Base-by-base conservation (phyloP, 2,797 vertebrate species). In the Xyrichtys novacula region DNA sequence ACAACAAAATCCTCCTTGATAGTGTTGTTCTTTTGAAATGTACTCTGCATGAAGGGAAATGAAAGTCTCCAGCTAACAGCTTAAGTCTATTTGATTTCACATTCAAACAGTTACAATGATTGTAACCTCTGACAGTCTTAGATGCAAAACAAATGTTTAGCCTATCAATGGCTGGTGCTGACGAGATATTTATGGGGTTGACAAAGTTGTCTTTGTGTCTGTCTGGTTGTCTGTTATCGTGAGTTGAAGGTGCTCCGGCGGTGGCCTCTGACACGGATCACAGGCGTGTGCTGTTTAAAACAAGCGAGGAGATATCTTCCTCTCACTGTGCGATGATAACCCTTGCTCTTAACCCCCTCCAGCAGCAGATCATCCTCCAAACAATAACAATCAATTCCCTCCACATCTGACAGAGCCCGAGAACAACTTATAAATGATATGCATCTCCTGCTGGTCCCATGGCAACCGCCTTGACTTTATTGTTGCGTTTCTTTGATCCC, bases 401-500 rank as follows among this genome's bases (percentile, higher is more conserved):
- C 78, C 79, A 88, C 90, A 92, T 93, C 91, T 93, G 90, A 94
- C 86, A 76, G 86, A 87, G 85, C 86, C 61, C 25, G 58, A 93
- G 90, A 92, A 89, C 86, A 91, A 93, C 91, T 91, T 93, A 92
- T 92, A 94, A 94, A 94, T 93, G 84, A 93, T 94, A 93, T 93
- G 93, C 93, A 94, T 94, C 93, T 94, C 92, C 91, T 92, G 92
- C 94, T 93, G 92, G 89, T 94, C 94, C 94, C 94, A 93, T 93
- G 93, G 93, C 92, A 94, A 93, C 91, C 81, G 86, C 88, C 90
- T 93, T 90, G 92, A 93, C 93, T 95, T 93, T 93, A 94, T 93
- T 92, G 93, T 94, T 92, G 89, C 80, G 70, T 87, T 89, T 89
- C 94, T 95, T 95, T 95, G 93, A 95, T 95, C 94, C 92, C 66